Conservation (phyloP, 2,888 invertebrate genomes). For the Mactromeris polynyma region DNA sequence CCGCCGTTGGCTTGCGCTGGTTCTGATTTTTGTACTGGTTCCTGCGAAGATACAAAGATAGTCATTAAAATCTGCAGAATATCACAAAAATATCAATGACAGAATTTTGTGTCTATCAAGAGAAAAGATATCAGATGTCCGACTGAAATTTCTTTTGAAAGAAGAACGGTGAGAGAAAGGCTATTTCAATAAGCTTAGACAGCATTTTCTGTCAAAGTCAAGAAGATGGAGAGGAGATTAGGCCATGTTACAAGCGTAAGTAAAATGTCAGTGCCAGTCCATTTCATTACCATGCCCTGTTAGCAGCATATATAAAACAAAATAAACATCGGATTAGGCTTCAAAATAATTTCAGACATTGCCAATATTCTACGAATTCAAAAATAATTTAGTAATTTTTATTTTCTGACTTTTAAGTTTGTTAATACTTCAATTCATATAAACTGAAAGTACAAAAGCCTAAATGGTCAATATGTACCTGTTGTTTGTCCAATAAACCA, state of each 20-base stretch:
- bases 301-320: slow-evolving; percentile 15
- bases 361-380: slow-evolving; percentile 20
- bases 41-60: slow-evolving; percentile 37
- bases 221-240: too few species aligned
- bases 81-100: not conserved
- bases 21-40: slow-evolving; percentile 44
- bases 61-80: not conserved
- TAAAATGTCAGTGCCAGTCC: slow-evolving; percentile 2
- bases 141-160: not conserved
- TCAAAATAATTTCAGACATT: slow-evolving; percentile 14
- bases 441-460: not conserved
- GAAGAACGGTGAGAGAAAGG: not conserved
- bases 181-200: not conserved
- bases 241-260: not conserved
- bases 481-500: not conserved
- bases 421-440: not conserved
- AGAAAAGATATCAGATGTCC: not conserved
- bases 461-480: not conserved
- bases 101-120: not conserved
- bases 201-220: not conserved
- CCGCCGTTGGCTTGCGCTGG: slow-evolving; percentile 69
- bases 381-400: not conserved
- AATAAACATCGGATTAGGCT: not conserved
- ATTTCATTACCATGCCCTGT: not conserved
- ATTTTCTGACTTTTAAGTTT: not conserved